These are phyloP conservation scores for Nymphalis polychloros DNA, from an alignment of 2,888 invertebrate genomes.

Conservation along the genomic window DNA sequence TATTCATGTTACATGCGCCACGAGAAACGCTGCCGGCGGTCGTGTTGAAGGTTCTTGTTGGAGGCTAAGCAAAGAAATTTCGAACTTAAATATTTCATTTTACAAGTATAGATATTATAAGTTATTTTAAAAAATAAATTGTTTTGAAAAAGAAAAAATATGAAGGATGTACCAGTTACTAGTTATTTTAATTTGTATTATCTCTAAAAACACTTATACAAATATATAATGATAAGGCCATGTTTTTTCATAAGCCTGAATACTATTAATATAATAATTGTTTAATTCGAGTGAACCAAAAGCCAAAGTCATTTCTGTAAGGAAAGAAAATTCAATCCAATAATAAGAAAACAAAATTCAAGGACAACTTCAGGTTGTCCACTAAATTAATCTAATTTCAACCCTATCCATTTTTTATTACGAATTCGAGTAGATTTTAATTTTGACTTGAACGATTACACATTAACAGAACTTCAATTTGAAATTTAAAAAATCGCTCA, in stretches of 20 bases:
- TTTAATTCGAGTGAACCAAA: background rate
- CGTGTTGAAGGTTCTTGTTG: constrained; percentile 70
- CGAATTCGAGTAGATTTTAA: background rate
- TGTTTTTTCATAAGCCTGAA: too few relatives aligned
- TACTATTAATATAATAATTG: too few relatives aligned
- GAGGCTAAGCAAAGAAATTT: constrained; percentile 51
- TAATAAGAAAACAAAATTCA: background rate
- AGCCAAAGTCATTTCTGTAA: background rate
- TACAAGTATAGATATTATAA: background rate
- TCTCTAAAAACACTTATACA: too few relatives aligned
- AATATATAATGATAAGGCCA: too few relatives aligned
- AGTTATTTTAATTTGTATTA: too few relatives aligned
- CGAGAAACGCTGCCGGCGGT: constrained; percentile 57
- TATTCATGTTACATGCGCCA: constrained; percentile 61
- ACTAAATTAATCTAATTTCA: background rate
- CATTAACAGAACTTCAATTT: background rate
- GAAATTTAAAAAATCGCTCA: constrained; percentile 1
- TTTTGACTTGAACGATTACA: background rate
- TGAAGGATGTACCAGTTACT: too few relatives aligned
- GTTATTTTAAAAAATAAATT: too few relatives aligned
- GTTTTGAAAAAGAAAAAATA: too few relatives aligned
- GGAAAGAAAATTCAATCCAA: background rate
- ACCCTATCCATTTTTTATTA: background rate
- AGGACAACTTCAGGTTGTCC: background rate
- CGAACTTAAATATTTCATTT: background rate